Evolutionary conservation across 1,140 invertebrate species (phyloP).

Genomic region (Drosophila orena): DNA sequence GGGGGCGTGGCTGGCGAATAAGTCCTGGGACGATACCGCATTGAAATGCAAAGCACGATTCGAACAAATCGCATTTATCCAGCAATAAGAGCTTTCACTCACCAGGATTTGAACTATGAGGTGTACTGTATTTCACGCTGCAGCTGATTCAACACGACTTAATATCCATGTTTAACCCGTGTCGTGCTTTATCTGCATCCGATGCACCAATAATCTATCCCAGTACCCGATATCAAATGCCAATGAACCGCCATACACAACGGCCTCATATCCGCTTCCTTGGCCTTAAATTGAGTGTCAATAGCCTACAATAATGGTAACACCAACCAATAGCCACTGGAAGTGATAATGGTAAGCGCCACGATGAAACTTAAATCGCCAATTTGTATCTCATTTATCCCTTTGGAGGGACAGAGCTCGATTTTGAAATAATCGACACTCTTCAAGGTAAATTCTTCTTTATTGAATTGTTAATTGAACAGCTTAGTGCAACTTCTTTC

Average conservation of each 20-base stretch:
- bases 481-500: no score
- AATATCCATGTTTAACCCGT: slow-evolving; percentile 4
- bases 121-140: slow-evolving; percentile 34
- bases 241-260: slow-evolving; percentile 22
- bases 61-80: slow-evolving; percentile 56
- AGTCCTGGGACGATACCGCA: slow-evolving; percentile 17
- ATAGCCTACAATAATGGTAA: slow-evolving; percentile 7
- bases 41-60: slow-evolving; percentile 65
- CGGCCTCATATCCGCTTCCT: neutral
- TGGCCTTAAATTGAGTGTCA: slow-evolving; percentile 24
- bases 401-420: no score
- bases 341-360: neutral
- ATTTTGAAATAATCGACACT: neutral
- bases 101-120: slow-evolving; percentile 43
- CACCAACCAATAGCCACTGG: neutral
- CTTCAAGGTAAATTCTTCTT: neutral
- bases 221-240: neutral
- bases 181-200: slow-evolving; percentile 43
- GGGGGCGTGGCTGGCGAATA: slow-evolving; percentile 18
- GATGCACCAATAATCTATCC: slow-evolving; percentile 3
- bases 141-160: slow-evolving; percentile 33
- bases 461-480: no score
- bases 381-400: neutral
- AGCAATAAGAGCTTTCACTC: slow-evolving; percentile 40
- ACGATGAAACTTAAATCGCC: neutral